A percentile compares a stretch with the other conserved stretches of the same genome.
phyloP scores from a whole-genome alignment of 2,113 vertebrate species.

The Pandion haliaetus region DNA sequence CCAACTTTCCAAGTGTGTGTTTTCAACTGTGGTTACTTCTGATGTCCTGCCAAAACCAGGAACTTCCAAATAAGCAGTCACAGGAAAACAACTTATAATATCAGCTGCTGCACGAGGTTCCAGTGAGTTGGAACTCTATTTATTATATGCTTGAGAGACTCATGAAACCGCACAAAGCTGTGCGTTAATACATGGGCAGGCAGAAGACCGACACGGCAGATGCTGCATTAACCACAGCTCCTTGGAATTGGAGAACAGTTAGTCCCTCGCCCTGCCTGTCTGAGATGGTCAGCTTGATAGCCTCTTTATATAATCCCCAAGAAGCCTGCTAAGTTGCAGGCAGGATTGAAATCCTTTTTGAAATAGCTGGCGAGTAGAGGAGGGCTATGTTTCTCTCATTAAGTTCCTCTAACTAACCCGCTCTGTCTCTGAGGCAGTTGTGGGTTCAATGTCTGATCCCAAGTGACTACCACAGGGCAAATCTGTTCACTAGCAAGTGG shows the following conservation, averaged over 20 bases:
- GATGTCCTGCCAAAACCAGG: not conserved
- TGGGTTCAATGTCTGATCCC: not conserved
- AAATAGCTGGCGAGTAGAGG: not conserved
- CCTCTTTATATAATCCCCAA: slow-evolving; percentile 9
- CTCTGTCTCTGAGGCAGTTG: not conserved
- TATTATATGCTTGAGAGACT: slow-evolving; percentile 51
- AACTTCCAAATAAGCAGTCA: slow-evolving; percentile 34
- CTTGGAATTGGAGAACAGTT: slow-evolving; percentile 29
- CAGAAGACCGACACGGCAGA: slow-evolving; percentile 56
- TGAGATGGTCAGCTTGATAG: slow-evolving; percentile 23
- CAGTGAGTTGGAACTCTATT: slow-evolving; percentile 46
- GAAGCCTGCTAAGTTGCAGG: not conserved
- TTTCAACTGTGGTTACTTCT: slow-evolving; percentile 2
- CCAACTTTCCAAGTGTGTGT: not conserved
- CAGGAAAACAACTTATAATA: slow-evolving; percentile 18
- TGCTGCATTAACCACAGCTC: slow-evolving; percentile 56
- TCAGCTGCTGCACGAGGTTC: slow-evolving; percentile 60
- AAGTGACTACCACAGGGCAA: not conserved
- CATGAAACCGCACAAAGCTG: not conserved
- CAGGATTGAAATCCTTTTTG: not conserved
- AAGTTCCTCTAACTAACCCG: not conserved
- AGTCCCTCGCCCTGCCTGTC: not conserved
- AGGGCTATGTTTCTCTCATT: not conserved
- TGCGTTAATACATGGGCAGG: slow-evolving; percentile 48
- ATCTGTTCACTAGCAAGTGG: accelerated